phyloP scores from a whole-genome alignment of 2,888 invertebrate genomes.

The Vanessa cardui region DNA sequence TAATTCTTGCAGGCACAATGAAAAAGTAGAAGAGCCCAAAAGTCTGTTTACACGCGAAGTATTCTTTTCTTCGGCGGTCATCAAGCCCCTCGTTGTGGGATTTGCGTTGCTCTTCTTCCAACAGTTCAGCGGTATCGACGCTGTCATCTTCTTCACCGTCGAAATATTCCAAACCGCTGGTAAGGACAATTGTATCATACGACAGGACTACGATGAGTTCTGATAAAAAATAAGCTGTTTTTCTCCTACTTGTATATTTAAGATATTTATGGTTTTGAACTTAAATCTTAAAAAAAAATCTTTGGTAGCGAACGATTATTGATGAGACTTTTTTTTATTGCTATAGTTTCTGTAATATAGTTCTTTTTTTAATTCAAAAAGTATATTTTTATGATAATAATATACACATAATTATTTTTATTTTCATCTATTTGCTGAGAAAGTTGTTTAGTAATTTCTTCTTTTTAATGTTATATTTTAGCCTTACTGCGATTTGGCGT shows the following conservation, averaged over 20 bases:
- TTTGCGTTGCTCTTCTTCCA: slow-evolving; percentile 80
- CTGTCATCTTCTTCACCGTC: slow-evolving; percentile 83
- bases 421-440: too few relatives aligned
- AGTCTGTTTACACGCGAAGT: slow-evolving; percentile 73
- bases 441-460: too few relatives aligned
- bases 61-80: slow-evolving; percentile 72
- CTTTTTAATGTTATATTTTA: too few relatives aligned
- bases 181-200: slow-evolving; percentile 38
- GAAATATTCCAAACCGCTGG: slow-evolving; percentile 82
- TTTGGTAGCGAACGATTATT: too few relatives aligned
- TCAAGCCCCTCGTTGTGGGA: slow-evolving; percentile 76
- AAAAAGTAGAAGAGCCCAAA: slow-evolving; percentile 50
- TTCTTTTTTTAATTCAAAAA: too few relatives aligned
- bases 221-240: background rate
- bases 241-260: background rate
- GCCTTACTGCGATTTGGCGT: too few relatives aligned
- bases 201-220: background rate
- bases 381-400: too few relatives aligned
- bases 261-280: too few relatives aligned
- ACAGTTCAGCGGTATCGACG: slow-evolving; percentile 83
- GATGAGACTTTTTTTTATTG: too few relatives aligned
- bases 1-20: slow-evolving; percentile 53
- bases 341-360: too few relatives aligned
- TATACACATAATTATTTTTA: too few relatives aligned
- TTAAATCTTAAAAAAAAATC: too few relatives aligned